Evolutionary conservation across 1,140 invertebrate genomes (phyloP).

Genomic region (Heliothis subflexa): DNA sequence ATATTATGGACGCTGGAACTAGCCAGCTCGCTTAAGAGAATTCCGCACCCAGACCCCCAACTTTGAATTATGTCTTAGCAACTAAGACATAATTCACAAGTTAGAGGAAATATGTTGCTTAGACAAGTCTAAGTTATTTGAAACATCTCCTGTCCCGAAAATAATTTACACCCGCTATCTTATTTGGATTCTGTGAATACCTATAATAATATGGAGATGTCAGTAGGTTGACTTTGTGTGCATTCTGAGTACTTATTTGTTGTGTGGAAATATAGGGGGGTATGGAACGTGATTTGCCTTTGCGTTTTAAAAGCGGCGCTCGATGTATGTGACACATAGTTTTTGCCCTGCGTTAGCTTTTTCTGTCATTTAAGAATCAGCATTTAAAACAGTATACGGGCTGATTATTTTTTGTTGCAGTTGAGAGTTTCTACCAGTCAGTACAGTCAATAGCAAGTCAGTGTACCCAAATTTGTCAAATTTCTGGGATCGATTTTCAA

Average conservation of each 20-base stretch:
- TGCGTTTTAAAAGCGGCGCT: neutral
- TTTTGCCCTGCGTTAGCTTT: too few relatives aligned
- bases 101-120: conserved; percentile 40
- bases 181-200: conserved; percentile 31
- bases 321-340: neutral
- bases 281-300: neutral
- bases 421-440: too few relatives aligned
- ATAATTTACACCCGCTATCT: conserved; percentile 39
- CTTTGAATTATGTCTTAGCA: conserved; percentile 34
- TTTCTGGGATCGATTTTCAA: too few relatives aligned
- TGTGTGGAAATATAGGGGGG: conserved; percentile 12
- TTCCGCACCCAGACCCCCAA: conserved; percentile 5
- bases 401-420: too few relatives aligned
- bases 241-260: conserved; percentile 40
- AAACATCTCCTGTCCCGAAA: conserved; percentile 21
- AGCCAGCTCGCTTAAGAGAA: conserved; percentile 6
- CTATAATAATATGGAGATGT: conserved; percentile 39
- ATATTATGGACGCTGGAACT: neutral
- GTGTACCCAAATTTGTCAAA: too few relatives aligned
- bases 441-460: too few relatives aligned
- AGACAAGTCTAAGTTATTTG: conserved; percentile 25
- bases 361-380: too few relatives aligned
- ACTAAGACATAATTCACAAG: conserved; percentile 36
- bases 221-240: conserved; percentile 36
- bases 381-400: too few relatives aligned